These are phyloP conservation scores for Himalopsyche tibetana DNA, from an alignment of 2,888 invertebrate species.

Conservation along the genomic window DNA sequence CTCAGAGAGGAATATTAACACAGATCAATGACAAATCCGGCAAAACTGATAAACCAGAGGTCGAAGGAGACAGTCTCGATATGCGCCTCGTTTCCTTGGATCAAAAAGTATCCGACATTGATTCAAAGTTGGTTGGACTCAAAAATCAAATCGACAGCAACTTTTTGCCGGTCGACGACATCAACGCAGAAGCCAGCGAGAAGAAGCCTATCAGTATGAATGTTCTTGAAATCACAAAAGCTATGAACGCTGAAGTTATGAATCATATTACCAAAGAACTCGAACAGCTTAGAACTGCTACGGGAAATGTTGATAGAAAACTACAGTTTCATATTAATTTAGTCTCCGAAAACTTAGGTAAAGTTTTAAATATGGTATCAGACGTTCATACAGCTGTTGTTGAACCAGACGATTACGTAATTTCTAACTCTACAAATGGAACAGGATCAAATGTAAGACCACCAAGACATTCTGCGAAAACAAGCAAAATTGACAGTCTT, in stretches of 20 bases:
- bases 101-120: conserved; percentile 90
- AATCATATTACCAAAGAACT: conserved; percentile 89
- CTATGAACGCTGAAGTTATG: conserved; percentile 88
- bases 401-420: conserved; percentile 81
- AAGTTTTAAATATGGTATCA: conserved; percentile 86
- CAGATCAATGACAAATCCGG: conserved; percentile 65
- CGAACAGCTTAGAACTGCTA: conserved; percentile 86
- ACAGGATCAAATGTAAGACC: conserved; percentile 79
- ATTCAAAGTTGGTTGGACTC: conserved; percentile 85
- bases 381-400: conserved; percentile 91
- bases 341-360: conserved; percentile 88
- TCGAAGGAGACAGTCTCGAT: conserved; percentile 77
- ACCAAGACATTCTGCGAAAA: conserved; percentile 75
- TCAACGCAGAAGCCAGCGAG: conserved; percentile 91
- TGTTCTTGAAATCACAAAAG: conserved; percentile 88
- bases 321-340: conserved; percentile 90
- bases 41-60: conserved; percentile 67
- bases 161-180: conserved; percentile 87
- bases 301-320: conserved; percentile 87
- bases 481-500: conserved; percentile 87
- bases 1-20: conserved; percentile 55
- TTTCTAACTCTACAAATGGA: conserved; percentile 76
- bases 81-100: conserved; percentile 84
- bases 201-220: conserved; percentile 91
- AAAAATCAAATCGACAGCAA: conserved; percentile 91